phyloP scores from a whole-genome alignment of 35 echinoderm and acorn worm genomes.

The Patiria miniata region DNA sequence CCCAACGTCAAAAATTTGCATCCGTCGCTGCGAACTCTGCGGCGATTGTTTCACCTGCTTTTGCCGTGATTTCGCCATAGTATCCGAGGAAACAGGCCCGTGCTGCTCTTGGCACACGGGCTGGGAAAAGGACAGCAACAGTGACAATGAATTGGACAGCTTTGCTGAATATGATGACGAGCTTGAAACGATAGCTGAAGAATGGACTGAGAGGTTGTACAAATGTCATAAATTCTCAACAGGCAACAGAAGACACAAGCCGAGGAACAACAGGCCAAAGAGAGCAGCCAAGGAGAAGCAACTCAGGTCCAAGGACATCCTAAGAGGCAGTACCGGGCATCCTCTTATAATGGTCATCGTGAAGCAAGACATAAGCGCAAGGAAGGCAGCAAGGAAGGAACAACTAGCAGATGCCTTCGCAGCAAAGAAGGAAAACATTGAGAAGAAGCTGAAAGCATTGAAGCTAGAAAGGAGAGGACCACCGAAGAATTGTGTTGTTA shows the following conservation, averaged over 20 bases:
- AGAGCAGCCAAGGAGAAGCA: slow-evolving; percentile 20
- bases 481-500: background rate
- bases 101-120: too few relatives aligned
- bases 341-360: background rate
- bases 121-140: too few relatives aligned
- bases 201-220: background rate
- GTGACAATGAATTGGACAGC: too few relatives aligned
- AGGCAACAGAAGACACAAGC: background rate
- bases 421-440: slow-evolving; percentile 46
- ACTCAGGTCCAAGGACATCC: background rate
- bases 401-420: background rate
- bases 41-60: background rate
- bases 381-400: background rate
- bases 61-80: background rate
- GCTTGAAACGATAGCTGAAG: slow-evolving; percentile 18
- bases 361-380: background rate
- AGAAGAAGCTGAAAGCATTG: background rate
- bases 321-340: background rate
- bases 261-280: slow-evolving; percentile 6
- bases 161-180: slow-evolving; percentile 1
- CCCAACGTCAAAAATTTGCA: too few relatives aligned
- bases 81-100: background rate
- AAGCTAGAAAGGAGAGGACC: background rate
- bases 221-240: slow-evolving; percentile 4
- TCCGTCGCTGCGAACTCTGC: background rate